Base-by-base conservation (phyloP, 1,140 invertebrate genomes). In the Archegozetes longisetosus region DNA sequence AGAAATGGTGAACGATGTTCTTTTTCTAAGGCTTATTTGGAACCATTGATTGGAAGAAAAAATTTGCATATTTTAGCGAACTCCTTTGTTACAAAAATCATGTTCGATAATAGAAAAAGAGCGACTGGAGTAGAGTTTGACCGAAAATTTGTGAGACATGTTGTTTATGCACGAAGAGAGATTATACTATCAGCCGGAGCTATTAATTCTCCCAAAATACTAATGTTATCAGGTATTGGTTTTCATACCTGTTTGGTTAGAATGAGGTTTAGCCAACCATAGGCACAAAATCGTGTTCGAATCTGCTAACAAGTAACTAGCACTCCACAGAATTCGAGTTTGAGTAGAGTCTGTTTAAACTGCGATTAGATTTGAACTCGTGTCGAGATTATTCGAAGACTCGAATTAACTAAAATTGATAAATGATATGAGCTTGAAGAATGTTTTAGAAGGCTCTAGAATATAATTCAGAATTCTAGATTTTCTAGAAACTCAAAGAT, bases 191-290 rank as follows among this genome's bases (percentile, higher is more conserved):
- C 85, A 14, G 87, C 81, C 0, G 92, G 93, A 1, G 77, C 88
- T 0, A 78, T 96, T 0, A 89, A 90, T 68, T 87, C 88, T 0
- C 85, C 91, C 0, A 89, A 95, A 66, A 66, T 96, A 0, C 70
- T 96, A 4, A 90, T 94, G 86, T 71, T 94, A 0, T 90, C 87
- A 2, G 92, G 91, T 0, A 78, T 93, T 1, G 90, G 89, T 0
- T n/a, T n/a, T n/a, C n/a, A n/a, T n/a, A n/a, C n/a, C n/a, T n/a
- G n/a, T n/a, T n/a, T n/a, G n/a, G n/a, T n/a, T n/a, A n/a, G n/a
- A n/a, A n/a, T n/a, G n/a, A n/a, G n/a, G n/a, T n/a, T 86, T 88
- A 0, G 76, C 78, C 28, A 80, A 83, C 48, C 82, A 92, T 65
- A 69, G 93, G 25, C 71, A 74, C 1, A 79, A 84, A 65, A 77